Conservation (phyloP, 1,140 invertebrate species). For the Phymorhynchus buccinoides region DNA sequence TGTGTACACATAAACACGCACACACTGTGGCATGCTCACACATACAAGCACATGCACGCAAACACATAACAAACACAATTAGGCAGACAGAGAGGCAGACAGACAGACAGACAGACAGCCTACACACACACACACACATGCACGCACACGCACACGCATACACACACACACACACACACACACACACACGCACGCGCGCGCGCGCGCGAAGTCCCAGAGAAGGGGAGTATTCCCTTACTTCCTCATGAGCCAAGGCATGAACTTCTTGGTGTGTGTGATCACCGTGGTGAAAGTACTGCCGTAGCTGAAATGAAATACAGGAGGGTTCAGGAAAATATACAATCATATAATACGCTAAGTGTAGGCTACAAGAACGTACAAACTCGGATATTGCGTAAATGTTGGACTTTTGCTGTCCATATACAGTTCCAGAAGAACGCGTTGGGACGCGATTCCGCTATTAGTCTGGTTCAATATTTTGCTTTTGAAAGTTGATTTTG, state of each 20-base stretch:
- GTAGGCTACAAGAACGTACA: too few relatives aligned
- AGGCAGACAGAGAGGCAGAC: neutral
- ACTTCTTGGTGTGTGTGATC: constrained; percentile 27
- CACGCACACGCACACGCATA: neutral
- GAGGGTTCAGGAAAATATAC: neutral
- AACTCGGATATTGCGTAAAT: too few relatives aligned
- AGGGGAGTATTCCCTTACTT: neutral
- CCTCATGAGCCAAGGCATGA: constrained; percentile 36
- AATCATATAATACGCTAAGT: too few relatives aligned
- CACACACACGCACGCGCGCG: neutral
- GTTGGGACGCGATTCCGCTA: too few relatives aligned
- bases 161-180: neutral
- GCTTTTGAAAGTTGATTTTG: too few relatives aligned
- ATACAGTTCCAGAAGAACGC: too few relatives aligned
- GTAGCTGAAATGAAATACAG: neutral
- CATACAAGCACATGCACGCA: too few relatives aligned
- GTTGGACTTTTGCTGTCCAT: too few relatives aligned
- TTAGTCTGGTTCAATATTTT: too few relatives aligned
- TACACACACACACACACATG: too few relatives aligned
- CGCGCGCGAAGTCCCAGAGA: neutral
- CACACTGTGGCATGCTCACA: too few relatives aligned
- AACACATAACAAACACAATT: too few relatives aligned
- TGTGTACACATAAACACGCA: neutral
- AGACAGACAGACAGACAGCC: neutral
- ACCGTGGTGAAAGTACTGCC: constrained; percentile 17